Evolutionary conservation across 2,888 invertebrate species (phyloP).

Genomic region (Tolmerus cingulatus): DNA sequence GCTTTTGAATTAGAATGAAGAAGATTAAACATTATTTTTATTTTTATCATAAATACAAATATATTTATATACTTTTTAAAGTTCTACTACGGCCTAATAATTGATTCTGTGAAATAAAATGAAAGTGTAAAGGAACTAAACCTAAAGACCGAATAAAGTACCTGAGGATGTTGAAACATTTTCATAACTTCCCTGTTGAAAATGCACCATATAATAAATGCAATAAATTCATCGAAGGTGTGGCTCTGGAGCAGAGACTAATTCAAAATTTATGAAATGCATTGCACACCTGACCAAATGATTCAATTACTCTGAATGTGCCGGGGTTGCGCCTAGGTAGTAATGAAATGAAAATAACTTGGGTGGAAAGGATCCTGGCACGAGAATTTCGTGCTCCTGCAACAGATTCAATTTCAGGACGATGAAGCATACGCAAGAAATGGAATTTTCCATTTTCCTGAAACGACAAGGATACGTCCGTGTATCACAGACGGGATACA

Average conservation of each 20-base stretch:
- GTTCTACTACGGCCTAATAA: too few species aligned
- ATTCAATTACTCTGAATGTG: slow-evolving; percentile 8
- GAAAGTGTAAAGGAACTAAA: not conserved
- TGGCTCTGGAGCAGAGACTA: not conserved
- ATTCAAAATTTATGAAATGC: not conserved
- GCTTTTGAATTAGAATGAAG: too few species aligned
- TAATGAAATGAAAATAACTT: slow-evolving; percentile 22
- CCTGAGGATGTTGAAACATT: not conserved
- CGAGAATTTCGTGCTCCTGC: not conserved
- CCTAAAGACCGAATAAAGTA: not conserved
- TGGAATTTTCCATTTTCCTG: slow-evolving; percentile 6
- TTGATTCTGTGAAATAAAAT: too few species aligned
- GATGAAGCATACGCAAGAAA: slow-evolving; percentile 10
- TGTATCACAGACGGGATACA: not conserved
- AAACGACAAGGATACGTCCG: not conserved
- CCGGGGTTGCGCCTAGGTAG: not conserved
- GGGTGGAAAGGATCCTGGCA: not conserved
- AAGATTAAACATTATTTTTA: too few species aligned
- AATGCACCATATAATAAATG: not conserved
- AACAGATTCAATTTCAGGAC: slow-evolving; percentile 1
- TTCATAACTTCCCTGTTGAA: not conserved
- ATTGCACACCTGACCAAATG: slow-evolving; percentile 1
- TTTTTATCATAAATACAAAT: too few species aligned
- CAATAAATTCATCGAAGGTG: not conserved
- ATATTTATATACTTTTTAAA: too few species aligned